Conservation (phyloP, 64 coral and sea anemone species). For the Catalaphyllia jardinei region DNA sequence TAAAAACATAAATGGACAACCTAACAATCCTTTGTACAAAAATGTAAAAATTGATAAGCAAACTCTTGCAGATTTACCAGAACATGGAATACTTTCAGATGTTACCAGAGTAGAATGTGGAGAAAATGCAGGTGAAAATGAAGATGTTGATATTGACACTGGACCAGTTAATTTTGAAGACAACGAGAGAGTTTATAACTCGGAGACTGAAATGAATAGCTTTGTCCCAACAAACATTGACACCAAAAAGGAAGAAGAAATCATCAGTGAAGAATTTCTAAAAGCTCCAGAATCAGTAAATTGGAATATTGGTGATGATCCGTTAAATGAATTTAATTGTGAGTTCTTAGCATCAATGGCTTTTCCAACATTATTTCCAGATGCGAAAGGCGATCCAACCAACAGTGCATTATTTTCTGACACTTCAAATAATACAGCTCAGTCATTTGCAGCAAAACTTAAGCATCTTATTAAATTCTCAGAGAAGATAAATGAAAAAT, state of each 20-base stretch:
- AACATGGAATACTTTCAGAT: neutral
- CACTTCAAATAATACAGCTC: too few species aligned
- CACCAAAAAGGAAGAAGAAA: too few species aligned
- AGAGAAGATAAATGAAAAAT: neutral
- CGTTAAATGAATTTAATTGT: neutral
- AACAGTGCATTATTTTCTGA: too few species aligned
- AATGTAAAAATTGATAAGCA: neutral
- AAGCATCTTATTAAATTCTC: too few species aligned
- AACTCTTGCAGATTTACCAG: too few species aligned
- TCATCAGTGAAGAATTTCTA: too few species aligned
- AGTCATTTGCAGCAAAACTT: too few species aligned
- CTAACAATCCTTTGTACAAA: neutral
- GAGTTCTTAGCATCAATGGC: neutral
- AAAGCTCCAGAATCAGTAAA: too few species aligned
- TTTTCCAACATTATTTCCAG: neutral
- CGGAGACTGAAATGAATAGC: too few species aligned
- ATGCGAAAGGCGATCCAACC: slow-evolving; percentile 2
- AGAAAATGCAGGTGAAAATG: neutral
- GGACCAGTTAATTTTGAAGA: too few species aligned
- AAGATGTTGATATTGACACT: neutral
- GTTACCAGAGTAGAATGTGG: neutral
- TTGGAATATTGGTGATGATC: neutral
- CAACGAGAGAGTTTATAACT: slow-evolving; percentile 19
- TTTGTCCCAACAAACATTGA: too few species aligned
- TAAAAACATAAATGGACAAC: neutral